Conservation (phyloP, 2,888 invertebrate species). For the Cenopis cana region DNA sequence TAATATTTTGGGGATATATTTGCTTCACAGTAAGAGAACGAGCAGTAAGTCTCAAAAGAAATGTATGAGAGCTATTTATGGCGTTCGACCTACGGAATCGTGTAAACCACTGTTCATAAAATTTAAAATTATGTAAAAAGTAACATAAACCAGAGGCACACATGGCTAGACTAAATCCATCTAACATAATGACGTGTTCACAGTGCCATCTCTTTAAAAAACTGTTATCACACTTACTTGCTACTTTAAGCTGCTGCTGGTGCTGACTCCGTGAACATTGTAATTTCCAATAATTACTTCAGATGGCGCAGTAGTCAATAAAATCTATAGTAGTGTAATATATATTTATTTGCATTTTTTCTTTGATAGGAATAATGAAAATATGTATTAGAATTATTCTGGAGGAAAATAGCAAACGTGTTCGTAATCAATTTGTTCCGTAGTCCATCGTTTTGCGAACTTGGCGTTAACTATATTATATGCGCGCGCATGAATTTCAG, state of each 20-base stretch:
- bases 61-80: too few relatives aligned
- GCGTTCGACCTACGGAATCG: too few relatives aligned
- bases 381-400: neutral
- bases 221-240: too few relatives aligned
- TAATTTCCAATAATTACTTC: neutral
- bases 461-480: neutral
- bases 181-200: neutral
- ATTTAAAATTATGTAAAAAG: too few relatives aligned
- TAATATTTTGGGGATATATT: too few relatives aligned
- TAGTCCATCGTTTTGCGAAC: neutral
- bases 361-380: neutral
- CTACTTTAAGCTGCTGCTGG: too few relatives aligned
- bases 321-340: neutral
- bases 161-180: too few relatives aligned
- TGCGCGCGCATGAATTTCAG: slow-evolving; percentile 1
- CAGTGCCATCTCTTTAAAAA: neutral
- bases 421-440: neutral
- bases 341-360: neutral
- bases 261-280: slow-evolving; percentile 13
- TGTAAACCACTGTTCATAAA: too few relatives aligned
- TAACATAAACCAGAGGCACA: too few relatives aligned
- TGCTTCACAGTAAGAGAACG: too few relatives aligned
- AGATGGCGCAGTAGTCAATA: slow-evolving; percentile 23
- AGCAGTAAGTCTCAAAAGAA: too few relatives aligned
- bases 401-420: neutral